A percentile compares a stretch with the other conserved stretches of the same genome.
Evolutionary conservation across 30 jellyfish, hydroid and myxozoan species (phyloP).

Genomic region (Catostylus mosaicus): DNA sequence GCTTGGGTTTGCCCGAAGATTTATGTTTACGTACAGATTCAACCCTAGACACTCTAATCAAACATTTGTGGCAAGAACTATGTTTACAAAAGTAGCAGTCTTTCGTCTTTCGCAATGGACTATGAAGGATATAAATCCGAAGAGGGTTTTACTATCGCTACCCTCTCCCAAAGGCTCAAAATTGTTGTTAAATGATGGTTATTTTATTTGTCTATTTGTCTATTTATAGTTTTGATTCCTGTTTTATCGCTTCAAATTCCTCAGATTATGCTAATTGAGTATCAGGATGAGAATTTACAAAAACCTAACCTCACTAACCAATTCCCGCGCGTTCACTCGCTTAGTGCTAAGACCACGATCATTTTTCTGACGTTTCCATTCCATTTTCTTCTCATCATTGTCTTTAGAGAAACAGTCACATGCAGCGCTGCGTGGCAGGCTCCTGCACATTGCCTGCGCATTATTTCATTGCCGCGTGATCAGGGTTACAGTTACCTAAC

Average conservation of each 20-base stretch:
- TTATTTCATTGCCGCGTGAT: not conserved
- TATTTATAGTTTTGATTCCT: slow-evolving; percentile 7
- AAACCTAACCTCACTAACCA: slow-evolving; percentile 3
- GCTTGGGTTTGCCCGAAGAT: too few relatives aligned
- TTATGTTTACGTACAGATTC: too few relatives aligned
- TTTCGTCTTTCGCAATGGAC: too few relatives aligned
- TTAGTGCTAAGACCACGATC: slow-evolving; percentile 12
- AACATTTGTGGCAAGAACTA: too few relatives aligned
- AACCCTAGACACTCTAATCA: too few relatives aligned
- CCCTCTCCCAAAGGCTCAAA: too few relatives aligned
- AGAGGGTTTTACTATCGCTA: too few relatives aligned
- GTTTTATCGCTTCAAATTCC: not conserved
- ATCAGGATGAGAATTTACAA: slow-evolving; percentile 5
- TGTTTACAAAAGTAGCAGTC: too few relatives aligned
- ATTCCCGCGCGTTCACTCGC: slow-evolving; percentile 17
- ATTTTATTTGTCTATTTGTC: slow-evolving; percentile 1
- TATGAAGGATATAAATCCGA: too few relatives aligned
- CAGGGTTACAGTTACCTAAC: too few relatives aligned
- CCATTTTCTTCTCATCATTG: not conserved
- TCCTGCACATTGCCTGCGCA: not conserved
- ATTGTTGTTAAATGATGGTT: too few relatives aligned
- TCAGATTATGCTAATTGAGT: slow-evolving; percentile 15
- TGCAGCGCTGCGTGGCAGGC: not conserved
- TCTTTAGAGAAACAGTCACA: not conserved
- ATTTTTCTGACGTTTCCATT: not conserved